Percentiles rank a stretch among this genome's conserved stretches.
Conservation (phyloP, 37 sponge, comb jelly and placozoan species). For the Spongilla lacustris region DNA sequence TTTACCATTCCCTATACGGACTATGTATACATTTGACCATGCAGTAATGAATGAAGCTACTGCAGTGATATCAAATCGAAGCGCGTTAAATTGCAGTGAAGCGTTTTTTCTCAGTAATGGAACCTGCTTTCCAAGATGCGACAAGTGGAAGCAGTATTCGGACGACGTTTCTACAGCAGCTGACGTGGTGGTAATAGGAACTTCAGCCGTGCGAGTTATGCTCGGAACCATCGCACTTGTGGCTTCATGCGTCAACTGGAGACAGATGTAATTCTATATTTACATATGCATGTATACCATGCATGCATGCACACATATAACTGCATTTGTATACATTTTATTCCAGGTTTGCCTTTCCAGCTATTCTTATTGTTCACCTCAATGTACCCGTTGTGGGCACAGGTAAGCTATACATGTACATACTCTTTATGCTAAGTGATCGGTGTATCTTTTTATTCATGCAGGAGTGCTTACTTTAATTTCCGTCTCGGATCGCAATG, state of each 20-base stretch:
- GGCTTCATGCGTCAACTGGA: background rate
- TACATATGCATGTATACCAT: background rate
- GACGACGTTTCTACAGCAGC: background rate
- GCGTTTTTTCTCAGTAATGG: background rate
- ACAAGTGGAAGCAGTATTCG: background rate
- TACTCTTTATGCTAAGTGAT: background rate
- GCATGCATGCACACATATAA: background rate
- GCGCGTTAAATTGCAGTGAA: background rate
- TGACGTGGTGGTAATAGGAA: background rate
- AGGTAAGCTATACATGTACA: conserved; percentile 30
- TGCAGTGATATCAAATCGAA: background rate
- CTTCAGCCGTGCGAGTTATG: background rate
- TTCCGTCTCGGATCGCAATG: conserved; percentile 14
- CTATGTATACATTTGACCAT: too few relatives aligned
- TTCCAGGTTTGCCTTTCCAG: conserved; percentile 31
- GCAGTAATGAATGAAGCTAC: background rate
- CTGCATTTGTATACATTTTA: background rate
- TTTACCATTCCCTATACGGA: too few relatives aligned
- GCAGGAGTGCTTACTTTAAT: conserved; percentile 7
- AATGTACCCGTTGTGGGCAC: background rate
- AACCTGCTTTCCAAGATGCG: background rate
- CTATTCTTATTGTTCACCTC: conserved; percentile 14
- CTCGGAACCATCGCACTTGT: background rate
- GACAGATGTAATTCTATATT: background rate
- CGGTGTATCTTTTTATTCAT: background rate